These are phyloP conservation scores for Gambusia affinis DNA, from an alignment of 2,113 vertebrate genomes.

Conservation along the genomic window DNA sequence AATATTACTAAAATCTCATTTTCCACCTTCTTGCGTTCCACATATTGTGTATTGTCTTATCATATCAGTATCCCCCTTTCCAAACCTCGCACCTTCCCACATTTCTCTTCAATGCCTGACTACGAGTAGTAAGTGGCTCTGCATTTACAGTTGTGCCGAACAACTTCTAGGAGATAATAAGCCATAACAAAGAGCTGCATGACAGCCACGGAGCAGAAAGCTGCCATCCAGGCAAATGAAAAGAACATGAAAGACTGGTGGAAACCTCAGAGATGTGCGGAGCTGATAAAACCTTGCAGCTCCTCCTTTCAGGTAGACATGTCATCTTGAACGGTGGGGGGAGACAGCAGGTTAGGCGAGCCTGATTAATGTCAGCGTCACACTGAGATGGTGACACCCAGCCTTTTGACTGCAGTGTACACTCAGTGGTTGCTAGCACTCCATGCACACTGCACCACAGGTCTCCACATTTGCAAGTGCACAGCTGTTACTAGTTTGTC, in stretches of 20 bases:
- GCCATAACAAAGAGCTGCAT: conserved; percentile 64
- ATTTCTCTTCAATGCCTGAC: conserved; percentile 45
- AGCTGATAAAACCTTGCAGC: conserved; percentile 61
- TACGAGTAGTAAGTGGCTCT: conserved; percentile 46
- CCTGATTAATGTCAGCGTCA: conserved; percentile 62
- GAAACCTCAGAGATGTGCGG: conserved; percentile 66
- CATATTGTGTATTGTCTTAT: neutral
- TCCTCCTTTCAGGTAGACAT: conserved; percentile 63
- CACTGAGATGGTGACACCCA: conserved; percentile 41
- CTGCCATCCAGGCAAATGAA: conserved; percentile 63
- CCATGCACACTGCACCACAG: conserved; percentile 8
- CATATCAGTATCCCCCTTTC: neutral
- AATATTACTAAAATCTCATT: neutral
- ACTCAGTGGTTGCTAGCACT: conserved; percentile 18
- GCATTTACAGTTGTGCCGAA: conserved; percentile 42
- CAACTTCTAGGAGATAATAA: conserved; percentile 62
- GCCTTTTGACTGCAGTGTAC: conserved; percentile 33
- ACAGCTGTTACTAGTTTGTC: conserved; percentile 24
- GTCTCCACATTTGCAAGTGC: conserved; percentile 13
- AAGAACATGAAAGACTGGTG: conserved; percentile 73
- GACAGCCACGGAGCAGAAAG: conserved; percentile 59
- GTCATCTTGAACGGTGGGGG: conserved; percentile 58
- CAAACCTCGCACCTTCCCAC: neutral
- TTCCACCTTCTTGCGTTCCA: too few relatives aligned
- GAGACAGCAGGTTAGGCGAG: conserved; percentile 67